Base-by-base conservation (phyloP, 2,113 vertebrate species). In the Pimephales promelas region DNA sequence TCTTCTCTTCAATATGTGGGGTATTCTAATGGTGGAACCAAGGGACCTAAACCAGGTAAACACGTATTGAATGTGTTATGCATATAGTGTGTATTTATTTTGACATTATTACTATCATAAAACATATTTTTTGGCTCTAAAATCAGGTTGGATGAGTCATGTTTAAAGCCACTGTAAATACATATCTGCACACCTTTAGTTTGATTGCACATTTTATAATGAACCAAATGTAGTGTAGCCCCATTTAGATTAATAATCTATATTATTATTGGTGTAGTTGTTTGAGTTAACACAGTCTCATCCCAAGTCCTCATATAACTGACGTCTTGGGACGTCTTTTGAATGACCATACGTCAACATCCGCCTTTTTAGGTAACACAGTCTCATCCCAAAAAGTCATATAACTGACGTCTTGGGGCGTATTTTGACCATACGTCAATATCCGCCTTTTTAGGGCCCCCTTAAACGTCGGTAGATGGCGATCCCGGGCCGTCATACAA, bases 21-120 rank as follows among this genome's bases (percentile, higher is more conserved):
- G 22, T 84, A 86, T 78, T 72, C 54, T 20, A 81, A 64, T 54
- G 64, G 70, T 10, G 87, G 62, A 1, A 20, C 62, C 49, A 86
- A 88, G 52, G 52, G 43, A 70, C 61, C 75, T 36, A 87, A 78
- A 75, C 57, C 49, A 52, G 49, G 49, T 52, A 52, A 18, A 52
- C 2, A 5, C 16, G 5, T 52, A 52, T 16, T 52, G 16, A 18
- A 5, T 49, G 6, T 57, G 45, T 43, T 34, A 6, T 31, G 2
- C 3, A 1, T 22, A 24, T 71, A 36, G 2, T 13, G 10, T 71
- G 3, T 20, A 10, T 66, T 66, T 66, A 0, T 20, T 71, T 71
- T 36, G n/a, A n/a, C n/a, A 22, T 52, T 52, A 18, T 52, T 52
- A 52, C 49, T 52, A 7, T 52, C 18, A 18, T 18, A 52, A 52